These are phyloP conservation scores for Macrotus californicus DNA, from an alignment of 2,113 vertebrate species.

Conservation along the genomic window DNA sequence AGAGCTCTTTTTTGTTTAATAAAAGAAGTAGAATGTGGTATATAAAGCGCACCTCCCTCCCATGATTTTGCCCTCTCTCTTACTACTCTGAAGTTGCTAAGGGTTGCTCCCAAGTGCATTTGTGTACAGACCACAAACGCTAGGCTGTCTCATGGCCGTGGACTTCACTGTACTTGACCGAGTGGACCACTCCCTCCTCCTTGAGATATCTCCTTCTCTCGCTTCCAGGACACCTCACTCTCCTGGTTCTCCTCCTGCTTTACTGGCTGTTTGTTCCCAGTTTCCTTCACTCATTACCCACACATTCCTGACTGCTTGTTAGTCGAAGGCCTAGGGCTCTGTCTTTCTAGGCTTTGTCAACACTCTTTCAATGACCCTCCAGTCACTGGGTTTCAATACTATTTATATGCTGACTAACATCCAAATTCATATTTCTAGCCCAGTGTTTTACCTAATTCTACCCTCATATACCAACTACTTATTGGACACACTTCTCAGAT, in stretches of 20 bases:
- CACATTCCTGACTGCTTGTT: background rate
- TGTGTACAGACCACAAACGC: background rate
- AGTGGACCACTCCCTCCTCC: background rate
- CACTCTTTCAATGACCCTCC: background rate
- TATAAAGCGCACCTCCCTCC: background rate
- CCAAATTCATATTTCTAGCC: background rate
- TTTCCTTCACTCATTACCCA: background rate
- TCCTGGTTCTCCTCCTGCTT: background rate
- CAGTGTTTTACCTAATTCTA: background rate
- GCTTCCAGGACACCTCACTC: background rate
- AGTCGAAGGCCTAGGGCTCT: background rate
- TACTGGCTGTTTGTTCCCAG: background rate
- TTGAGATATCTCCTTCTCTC: background rate
- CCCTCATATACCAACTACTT: background rate
- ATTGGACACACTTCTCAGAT: background rate
- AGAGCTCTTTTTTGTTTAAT: background rate
- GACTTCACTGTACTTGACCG: background rate
- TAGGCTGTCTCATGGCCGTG: background rate
- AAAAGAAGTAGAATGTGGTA: background rate
- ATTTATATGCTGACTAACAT: background rate
- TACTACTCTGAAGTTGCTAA: fast-evolving
- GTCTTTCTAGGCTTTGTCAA: background rate
- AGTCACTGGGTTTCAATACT: background rate
- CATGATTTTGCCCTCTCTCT: too few species aligned
- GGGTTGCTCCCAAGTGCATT: too few species aligned